phyloP scores from a whole-genome alignment of 2,797 vertebrate species.

The Prionace glauca region DNA sequence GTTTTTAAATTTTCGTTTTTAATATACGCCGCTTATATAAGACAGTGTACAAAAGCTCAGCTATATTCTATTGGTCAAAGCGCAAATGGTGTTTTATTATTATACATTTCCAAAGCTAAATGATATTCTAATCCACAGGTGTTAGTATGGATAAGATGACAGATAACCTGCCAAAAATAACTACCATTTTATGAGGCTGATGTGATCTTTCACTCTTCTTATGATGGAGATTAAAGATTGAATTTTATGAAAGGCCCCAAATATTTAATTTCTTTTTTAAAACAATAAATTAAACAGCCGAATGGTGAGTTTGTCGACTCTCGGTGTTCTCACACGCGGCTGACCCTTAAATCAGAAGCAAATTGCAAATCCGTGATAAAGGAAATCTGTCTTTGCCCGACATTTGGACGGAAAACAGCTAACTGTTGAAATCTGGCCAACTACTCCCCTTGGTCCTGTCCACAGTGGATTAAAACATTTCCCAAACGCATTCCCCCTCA shows the following conservation, averaged over 20 bases:
- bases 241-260: not conserved
- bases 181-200: too few species aligned
- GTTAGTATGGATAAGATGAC: not conserved
- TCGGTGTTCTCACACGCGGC: not conserved
- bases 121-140: not conserved
- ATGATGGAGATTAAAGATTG: not conserved
- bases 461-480: conserved; percentile 11
- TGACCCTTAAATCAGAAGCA: not conserved
- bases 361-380: not conserved
- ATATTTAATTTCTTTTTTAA: too few species aligned
- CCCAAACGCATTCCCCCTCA: not conserved
- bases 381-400: not conserved
- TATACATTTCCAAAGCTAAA: not conserved
- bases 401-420: not conserved
- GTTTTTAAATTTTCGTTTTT: not conserved
- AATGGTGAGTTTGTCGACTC: too few species aligned
- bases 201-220: not conserved
- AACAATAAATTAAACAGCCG: too few species aligned
- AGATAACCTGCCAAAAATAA: not conserved
- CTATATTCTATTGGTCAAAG: too few species aligned
- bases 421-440: not conserved
- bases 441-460: not conserved
- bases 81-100: not conserved
- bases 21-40: not conserved
- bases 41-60: not conserved